These are phyloP conservation scores for Oscarella lobularis DNA, from an alignment of 37 sponge, comb jelly and placozoan genomes.

Conservation along the genomic window DNA sequence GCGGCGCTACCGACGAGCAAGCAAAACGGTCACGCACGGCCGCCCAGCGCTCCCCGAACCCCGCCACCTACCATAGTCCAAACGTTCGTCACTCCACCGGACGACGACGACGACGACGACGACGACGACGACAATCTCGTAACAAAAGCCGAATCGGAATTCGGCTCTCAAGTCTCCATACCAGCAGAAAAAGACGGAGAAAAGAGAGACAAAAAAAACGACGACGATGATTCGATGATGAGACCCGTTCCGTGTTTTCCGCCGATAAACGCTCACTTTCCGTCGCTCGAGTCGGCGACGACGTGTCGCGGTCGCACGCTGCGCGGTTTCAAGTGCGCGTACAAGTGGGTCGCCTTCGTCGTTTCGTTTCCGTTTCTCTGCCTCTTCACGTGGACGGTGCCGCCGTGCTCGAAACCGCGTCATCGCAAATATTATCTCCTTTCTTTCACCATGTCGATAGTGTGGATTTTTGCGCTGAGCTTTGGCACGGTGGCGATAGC, in stretches of 20 bases:
- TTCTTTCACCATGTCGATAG: conserved; percentile 48
- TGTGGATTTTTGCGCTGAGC: conserved; percentile 72
- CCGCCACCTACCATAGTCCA: neutral
- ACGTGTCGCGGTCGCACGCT: too few species aligned
- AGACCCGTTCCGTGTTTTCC: conserved; percentile 26
- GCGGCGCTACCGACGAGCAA: too few species aligned
- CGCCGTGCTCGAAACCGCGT: conserved; percentile 37
- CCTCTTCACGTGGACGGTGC: conserved; percentile 74
- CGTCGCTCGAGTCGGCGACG: conserved; percentile 11
- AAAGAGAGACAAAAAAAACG: too few species aligned
- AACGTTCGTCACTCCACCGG: neutral
- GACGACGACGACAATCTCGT: conserved; percentile 9
- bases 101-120: conserved; percentile 8
- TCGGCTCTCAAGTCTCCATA: neutral
- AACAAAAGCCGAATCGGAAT: neutral
- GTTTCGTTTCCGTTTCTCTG: conserved; percentile 60
- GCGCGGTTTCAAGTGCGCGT: conserved; percentile 16
- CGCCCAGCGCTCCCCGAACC: too few species aligned
- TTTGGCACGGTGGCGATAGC: conserved; percentile 58
- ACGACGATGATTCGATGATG: neutral
- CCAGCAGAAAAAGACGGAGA: conserved; percentile 1
- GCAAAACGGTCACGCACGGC: too few species aligned
- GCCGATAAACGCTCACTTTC: conserved; percentile 31
- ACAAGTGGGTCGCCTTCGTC: conserved; percentile 50
- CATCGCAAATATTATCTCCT: conserved; percentile 46